These are phyloP conservation scores for Drosophila seclusa DNA, from an alignment of 2,888 invertebrate species.

Conservation along the genomic window DNA sequence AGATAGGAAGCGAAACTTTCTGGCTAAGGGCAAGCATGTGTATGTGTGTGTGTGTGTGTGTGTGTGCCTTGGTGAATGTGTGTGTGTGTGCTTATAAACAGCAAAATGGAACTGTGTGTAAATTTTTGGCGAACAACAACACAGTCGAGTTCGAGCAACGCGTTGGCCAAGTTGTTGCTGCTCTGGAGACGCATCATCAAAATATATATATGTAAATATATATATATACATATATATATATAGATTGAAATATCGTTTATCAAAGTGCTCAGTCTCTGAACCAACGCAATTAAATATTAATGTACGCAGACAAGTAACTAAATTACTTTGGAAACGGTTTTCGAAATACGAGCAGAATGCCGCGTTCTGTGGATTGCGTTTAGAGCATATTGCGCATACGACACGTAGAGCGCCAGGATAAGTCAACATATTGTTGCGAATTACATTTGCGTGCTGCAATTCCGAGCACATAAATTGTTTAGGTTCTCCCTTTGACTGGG, in stretches of 20 bases:
- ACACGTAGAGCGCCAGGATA: constrained; percentile 67
- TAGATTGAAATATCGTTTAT: constrained; percentile 32
- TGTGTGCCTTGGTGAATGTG: constrained; percentile 10
- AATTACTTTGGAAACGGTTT: constrained; percentile 52
- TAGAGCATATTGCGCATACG: constrained; percentile 78
- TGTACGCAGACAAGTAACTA: constrained; percentile 57
- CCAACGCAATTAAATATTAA: constrained; percentile 62
- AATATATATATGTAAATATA: constrained; percentile 2
- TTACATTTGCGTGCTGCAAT: constrained; percentile 49
- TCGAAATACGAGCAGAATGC: constrained; percentile 33
- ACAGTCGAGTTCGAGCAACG: constrained; percentile 80
- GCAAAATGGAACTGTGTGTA: constrained; percentile 59
- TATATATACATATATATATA: constrained; percentile 11
- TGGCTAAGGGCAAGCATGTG: constrained; percentile 4
- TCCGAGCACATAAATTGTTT: constrained; percentile 41
- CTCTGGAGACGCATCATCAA: constrained; percentile 38
- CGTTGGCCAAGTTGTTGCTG: constrained; percentile 63
- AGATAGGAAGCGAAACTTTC: constrained; percentile 51
- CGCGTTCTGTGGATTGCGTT: constrained; percentile 27
- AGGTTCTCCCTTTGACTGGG: constrained; percentile 3
- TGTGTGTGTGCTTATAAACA: constrained; percentile 32
- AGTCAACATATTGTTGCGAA: constrained; percentile 72
- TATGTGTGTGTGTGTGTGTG: constrained; percentile 13
- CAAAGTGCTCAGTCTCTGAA: constrained; percentile 10
- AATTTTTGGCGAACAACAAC: constrained; percentile 67